Evolutionary conservation across 2,797 vertebrate genomes (phyloP).

Genomic region (Ceryle rudis): DNA sequence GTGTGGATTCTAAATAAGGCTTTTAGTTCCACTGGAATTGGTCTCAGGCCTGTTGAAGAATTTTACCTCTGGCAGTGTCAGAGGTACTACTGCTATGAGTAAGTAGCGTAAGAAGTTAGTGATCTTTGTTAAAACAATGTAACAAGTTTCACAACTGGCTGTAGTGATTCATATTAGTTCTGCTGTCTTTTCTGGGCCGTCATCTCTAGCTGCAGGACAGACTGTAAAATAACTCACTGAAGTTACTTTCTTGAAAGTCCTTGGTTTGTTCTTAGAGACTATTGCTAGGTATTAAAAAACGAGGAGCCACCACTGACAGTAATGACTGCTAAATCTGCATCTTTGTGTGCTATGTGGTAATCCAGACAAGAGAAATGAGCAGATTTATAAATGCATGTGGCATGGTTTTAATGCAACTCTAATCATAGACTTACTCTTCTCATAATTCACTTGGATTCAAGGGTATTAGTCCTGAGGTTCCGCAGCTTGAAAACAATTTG

Average conservation of each 20-base stretch:
- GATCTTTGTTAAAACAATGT: background rate
- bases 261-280: background rate
- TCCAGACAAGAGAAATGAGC: background rate
- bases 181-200: background rate
- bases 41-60: background rate
- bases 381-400: background rate
- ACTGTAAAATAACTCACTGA: background rate
- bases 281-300: background rate
- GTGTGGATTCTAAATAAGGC: background rate
- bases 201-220: background rate
- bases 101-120: background rate
- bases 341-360: background rate
- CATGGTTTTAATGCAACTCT: background rate
- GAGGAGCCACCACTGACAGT: background rate
- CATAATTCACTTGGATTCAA: background rate
- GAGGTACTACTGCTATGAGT: background rate
- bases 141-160: background rate
- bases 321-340: background rate
- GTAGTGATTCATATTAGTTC: background rate
- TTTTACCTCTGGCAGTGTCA: background rate
- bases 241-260: background rate
- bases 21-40: background rate
- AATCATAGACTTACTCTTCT: background rate
- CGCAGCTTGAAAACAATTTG: background rate
- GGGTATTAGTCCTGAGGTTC: background rate